Evolutionary conservation across 2,888 invertebrate genomes (phyloP).

Genomic region (Tridacna crocea): DNA sequence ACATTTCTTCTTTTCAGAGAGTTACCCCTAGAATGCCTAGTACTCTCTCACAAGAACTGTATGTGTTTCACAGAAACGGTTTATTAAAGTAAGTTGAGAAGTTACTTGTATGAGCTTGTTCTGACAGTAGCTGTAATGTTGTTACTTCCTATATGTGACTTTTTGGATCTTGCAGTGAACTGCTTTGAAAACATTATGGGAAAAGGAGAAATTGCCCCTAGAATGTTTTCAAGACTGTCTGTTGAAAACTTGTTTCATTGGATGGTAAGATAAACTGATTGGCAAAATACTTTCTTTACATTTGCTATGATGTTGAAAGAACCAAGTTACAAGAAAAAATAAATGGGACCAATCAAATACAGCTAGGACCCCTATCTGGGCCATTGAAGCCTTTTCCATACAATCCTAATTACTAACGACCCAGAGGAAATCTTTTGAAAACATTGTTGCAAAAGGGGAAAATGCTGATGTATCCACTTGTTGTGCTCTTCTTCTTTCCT

Average conservation of each 20-base stretch:
- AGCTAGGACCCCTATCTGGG: too few species aligned
- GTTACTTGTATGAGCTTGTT: background rate
- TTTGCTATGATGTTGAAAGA: background rate
- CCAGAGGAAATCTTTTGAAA: too few species aligned
- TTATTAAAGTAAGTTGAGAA: slow-evolving; percentile 78
- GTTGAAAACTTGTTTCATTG: too few species aligned
- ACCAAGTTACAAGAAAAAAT: background rate
- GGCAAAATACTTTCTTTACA: background rate
- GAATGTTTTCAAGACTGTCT: too few species aligned
- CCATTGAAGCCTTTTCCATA: too few species aligned
- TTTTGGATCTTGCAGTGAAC: background rate
- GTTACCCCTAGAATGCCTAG: slow-evolving; percentile 82
- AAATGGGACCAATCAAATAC: too few species aligned
- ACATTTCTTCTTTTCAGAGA: slow-evolving; percentile 72
- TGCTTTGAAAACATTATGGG: background rate
- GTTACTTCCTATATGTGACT: background rate
- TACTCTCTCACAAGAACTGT: slow-evolving; percentile 83
- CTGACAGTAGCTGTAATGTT: background rate
- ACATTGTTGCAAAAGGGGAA: background rate
- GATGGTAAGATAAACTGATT: too few species aligned
- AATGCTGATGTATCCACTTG: too few species aligned
- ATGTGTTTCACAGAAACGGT: slow-evolving; percentile 83
- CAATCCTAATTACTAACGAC: too few species aligned
- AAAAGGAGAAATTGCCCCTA: background rate
- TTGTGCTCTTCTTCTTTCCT: background rate